Base-by-base conservation (phyloP, 2,888 invertebrate species). In the Cheilosia scutellata region DNA sequence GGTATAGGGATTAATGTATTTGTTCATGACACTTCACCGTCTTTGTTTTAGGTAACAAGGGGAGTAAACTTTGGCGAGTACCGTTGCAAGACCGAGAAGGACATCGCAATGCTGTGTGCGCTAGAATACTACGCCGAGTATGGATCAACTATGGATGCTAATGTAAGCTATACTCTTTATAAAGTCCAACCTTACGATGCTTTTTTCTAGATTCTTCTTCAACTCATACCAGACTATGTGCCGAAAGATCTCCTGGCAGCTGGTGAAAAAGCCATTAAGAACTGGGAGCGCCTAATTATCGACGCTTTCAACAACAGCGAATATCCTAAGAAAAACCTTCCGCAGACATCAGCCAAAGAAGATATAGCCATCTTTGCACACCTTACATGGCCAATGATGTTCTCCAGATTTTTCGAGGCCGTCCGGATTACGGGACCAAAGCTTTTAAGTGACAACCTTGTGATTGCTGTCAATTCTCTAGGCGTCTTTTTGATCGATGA, bases 1-100 rank as follows among this genome's bases (percentile, higher is more conserved):
- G 93, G 94, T 89, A n/a, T 20, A 55, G 11, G 66, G 4, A 4
- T 9, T 7, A 7, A 5, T 11, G 9, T 9, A 11, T 16, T 5
- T 44, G 42, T 5, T 66, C 29, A 0, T 0, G 62, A 1, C 16
- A 29, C 7, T 29, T 16, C 2, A 11, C 5, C 5, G 11, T 44
- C n/a, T 29, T 9, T 51, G 7, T 47, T 53, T 13, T 37, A 90
- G 89, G 87, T 98, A 5, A 95, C 96, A 0, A 94, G 96, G 72
- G 98, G 98, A 1, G 95, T 98, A 20, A 97, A 97, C 91, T 96
- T 95, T 91, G 98, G 98, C 7, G 98, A 99, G 92, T 99, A 98
- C 91, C 94, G 97, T 72, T 98, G 96, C 90, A 94, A 94, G 87
- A 94, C 94, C 89, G 97, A 98, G 91, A 96, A 95, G 88, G 98